These are phyloP conservation scores for Xylota segnis DNA, from an alignment of 2,888 invertebrate species.

Conservation along the genomic window DNA sequence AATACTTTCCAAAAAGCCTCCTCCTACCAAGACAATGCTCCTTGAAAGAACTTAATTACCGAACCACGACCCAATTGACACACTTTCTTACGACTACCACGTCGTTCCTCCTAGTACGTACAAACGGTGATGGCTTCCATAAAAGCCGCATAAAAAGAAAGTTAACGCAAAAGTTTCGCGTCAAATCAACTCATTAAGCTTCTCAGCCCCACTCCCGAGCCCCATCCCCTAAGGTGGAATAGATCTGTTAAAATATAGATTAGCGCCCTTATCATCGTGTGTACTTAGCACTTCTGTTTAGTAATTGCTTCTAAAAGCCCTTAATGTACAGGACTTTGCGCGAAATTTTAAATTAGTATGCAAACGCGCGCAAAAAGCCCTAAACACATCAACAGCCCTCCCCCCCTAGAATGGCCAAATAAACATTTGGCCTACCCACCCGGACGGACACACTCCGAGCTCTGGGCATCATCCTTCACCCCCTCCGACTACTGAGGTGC, in stretches of 20 bases:
- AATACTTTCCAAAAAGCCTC: no score
- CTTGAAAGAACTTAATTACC: background rate
- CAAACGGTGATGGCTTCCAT: background rate
- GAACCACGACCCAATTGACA: background rate
- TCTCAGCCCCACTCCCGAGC: background rate
- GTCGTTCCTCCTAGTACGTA: background rate
- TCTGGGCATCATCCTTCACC: background rate
- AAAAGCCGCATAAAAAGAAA: background rate
- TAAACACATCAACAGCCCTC: background rate
- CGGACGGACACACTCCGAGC: background rate
- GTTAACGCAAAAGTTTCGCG: background rate
- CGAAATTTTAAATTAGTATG: slow-evolving; percentile 15
- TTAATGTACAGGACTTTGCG: background rate
- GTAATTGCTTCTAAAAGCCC: slow-evolving; percentile 2
- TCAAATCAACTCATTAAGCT: background rate
- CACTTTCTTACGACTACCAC: background rate
- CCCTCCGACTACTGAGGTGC: background rate
- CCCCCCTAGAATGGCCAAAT: background rate
- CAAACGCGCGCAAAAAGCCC: background rate
- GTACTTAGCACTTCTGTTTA: slow-evolving; percentile 9
- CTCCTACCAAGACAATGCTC: no score
- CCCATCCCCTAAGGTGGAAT: background rate
- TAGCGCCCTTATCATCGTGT: slow-evolving; percentile 1
- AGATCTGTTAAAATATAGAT: slow-evolving; percentile 4
- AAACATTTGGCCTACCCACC: background rate